A percentile compares a stretch with the other conserved stretches of the same genome.
Evolutionary conservation across 2,797 vertebrate species (phyloP).

Genomic region (Alcedo atthis): DNA sequence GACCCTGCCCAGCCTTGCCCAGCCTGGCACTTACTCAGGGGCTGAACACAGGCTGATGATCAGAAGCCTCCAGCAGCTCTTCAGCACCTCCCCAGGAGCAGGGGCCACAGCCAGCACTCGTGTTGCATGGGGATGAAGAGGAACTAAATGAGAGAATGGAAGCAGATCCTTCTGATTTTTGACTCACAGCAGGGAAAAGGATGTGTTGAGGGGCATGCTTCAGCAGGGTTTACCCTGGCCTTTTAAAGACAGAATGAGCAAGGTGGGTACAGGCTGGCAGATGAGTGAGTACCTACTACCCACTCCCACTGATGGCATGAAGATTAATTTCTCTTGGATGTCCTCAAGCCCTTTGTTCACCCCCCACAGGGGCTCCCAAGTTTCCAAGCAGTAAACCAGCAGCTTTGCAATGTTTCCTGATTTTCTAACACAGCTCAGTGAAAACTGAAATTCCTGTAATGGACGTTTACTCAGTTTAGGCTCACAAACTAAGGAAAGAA

Average conservation of each 20-base stretch:
- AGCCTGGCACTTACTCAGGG: neutral
- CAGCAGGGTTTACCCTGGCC: neutral
- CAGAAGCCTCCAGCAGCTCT: neutral
- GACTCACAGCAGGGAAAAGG: neutral
- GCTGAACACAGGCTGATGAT: neutral
- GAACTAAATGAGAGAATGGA: neutral
- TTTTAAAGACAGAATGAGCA: neutral
- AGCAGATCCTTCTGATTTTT: neutral
- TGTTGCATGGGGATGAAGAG: neutral
- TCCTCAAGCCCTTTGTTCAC: no score
- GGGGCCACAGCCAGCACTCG: neutral
- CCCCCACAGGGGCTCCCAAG: no score
- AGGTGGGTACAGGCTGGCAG: neutral
- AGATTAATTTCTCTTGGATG: no score
- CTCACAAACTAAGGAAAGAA: no score
- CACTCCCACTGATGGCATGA: no score
- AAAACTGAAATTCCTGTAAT: no score
- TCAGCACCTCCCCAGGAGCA: neutral
- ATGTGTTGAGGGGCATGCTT: neutral
- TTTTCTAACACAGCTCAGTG: no score
- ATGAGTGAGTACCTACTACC: neutral
- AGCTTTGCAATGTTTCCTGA: no score
- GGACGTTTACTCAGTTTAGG: no score
- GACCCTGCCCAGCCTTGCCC: neutral
- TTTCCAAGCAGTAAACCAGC: no score